Evolutionary conservation across 2,113 vertebrate species (phyloP), one percentile per base, ranked within the genome.

Genomic region (Prietella phreatophila): DNA sequence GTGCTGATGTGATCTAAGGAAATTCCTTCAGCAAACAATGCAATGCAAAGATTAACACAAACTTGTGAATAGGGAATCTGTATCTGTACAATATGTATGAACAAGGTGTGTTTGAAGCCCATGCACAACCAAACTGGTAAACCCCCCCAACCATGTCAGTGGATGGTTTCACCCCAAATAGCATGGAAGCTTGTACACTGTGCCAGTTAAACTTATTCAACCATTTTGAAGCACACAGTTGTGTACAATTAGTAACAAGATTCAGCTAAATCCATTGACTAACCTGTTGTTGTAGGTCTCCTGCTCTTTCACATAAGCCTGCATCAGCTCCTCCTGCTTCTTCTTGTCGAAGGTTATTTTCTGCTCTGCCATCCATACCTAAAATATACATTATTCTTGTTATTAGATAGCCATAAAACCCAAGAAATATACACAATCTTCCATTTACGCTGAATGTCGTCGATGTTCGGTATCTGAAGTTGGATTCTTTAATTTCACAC

Each of bases 281-380:
- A 17, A 99, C 98, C 98, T 98, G 91, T 99, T 99, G 94, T 99
- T 97, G 93, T 99, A 99, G 0, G 95, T 97, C 14, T 99, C 98
- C 93, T 99, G 98, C 89, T 99, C 98, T 93, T 99, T 99, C 91
- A 99, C 90, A 84, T 99, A 99, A 0, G 99, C 97, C 89, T 97
- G 96, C 98, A 99, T 98, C 86, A 99, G 94, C 65, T 99, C 98
- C 92, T 99, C 98, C 91, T 99, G 98, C 92, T 98, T 99, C 92
- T 95, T 98, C 94, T 98, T 99, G 60, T 99, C 98, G 87, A 97
- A 99, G 0, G 96, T 97, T 89, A 99, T 96, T 93, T 99, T 99
- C 94, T 99, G 98, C 90, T 99, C 98, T 25, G 97, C 98, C 92
- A 99, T 99, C 98, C 98, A 99, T 96, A 99, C 98, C 98, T 99